A percentile compares a stretch with the other conserved stretches of the same genome.
Evolutionary conservation across 2,888 invertebrate species (phyloP).

Genomic region (Arenicola marina): DNA sequence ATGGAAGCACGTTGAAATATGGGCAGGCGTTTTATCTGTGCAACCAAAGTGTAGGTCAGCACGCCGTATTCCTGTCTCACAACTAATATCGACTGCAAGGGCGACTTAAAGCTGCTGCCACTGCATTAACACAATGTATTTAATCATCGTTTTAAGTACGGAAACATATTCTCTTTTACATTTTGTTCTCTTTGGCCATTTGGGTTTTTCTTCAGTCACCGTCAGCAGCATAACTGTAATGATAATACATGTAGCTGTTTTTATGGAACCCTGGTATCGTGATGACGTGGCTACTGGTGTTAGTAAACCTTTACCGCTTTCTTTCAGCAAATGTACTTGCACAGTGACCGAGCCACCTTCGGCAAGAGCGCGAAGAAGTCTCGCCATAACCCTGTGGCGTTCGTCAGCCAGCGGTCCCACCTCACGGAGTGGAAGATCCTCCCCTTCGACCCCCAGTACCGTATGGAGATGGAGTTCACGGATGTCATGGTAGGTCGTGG

Average conservation of each 20-base stretch:
- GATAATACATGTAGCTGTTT: too few relatives aligned
- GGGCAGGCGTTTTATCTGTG: slow-evolving; percentile 50
- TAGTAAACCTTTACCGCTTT: background rate
- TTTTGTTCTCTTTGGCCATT: too few relatives aligned
- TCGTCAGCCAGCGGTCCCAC: slow-evolving; percentile 45
- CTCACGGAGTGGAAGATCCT: slow-evolving; percentile 54
- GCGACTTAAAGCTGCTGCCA: too few relatives aligned
- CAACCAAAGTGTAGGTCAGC: too few relatives aligned
- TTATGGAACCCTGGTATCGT: too few relatives aligned
- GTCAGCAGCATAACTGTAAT: too few relatives aligned
- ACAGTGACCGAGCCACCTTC: slow-evolving; percentile 50
- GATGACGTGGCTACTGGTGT: slow-evolving; percentile 10
- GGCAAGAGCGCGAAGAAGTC: slow-evolving; percentile 50
- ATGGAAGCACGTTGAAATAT: slow-evolving; percentile 45
- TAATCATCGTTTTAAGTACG: too few relatives aligned
- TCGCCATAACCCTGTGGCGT: slow-evolving; percentile 51
- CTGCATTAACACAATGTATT: too few relatives aligned
- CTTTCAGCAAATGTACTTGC: slow-evolving; percentile 47
- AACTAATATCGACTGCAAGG: too few relatives aligned
- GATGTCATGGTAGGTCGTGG: slow-evolving; percentile 52
- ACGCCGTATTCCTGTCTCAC: too few relatives aligned
- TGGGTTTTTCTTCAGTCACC: too few relatives aligned
- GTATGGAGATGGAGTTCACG: slow-evolving; percentile 54
- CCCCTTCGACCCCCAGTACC: slow-evolving; percentile 50
- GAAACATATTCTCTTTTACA: too few relatives aligned